phyloP scores from a whole-genome alignment of 2,113 vertebrate species.

The Psephotus haematonotus region DNA sequence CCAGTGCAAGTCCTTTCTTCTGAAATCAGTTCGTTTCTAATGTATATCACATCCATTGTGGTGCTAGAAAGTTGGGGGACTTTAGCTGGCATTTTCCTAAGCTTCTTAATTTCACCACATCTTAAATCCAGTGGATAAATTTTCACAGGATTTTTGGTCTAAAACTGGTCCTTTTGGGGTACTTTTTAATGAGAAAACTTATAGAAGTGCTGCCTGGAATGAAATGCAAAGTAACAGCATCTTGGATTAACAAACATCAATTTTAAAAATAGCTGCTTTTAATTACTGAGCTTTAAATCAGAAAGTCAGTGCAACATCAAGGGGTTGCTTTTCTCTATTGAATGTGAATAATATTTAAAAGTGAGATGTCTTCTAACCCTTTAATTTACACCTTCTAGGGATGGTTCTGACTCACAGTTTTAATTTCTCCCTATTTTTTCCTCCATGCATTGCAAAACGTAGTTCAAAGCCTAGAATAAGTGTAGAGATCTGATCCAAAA shows the following conservation, averaged over 20 bases:
- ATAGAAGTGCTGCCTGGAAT: slow-evolving; percentile 36
- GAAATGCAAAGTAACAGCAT: slow-evolving; percentile 43
- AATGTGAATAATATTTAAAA: slow-evolving; percentile 54
- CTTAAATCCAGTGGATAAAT: slow-evolving; percentile 69
- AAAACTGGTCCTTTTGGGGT: slow-evolving; percentile 58
- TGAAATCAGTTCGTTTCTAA: background rate
- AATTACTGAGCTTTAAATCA: slow-evolving; percentile 70
- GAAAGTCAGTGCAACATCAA: slow-evolving; percentile 53
- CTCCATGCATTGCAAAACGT: background rate
- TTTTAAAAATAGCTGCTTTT: slow-evolving; percentile 73
- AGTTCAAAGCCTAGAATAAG: slow-evolving; percentile 29
- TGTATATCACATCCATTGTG: background rate
- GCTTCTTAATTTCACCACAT: slow-evolving; percentile 61
- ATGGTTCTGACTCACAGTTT: slow-evolving; percentile 17
- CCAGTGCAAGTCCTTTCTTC: background rate
- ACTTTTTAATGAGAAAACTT: slow-evolving; percentile 31
- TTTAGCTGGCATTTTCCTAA: slow-evolving; percentile 61
- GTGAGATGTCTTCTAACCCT: slow-evolving; percentile 56
- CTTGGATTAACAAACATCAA: slow-evolving; percentile 67
- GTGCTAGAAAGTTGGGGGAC: slow-evolving; percentile 31
- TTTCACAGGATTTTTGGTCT: slow-evolving; percentile 63
- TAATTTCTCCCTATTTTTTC: slow-evolving; percentile 30
- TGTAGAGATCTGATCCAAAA: slow-evolving; percentile 23
- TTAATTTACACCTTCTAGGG: slow-evolving; percentile 63
- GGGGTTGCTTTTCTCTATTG: slow-evolving; percentile 19